A percentile compares a stretch with the other conserved stretches of the same genome.
phyloP scores from a whole-genome alignment of 2,113 vertebrate species.

The Callaeas wilsoni region DNA sequence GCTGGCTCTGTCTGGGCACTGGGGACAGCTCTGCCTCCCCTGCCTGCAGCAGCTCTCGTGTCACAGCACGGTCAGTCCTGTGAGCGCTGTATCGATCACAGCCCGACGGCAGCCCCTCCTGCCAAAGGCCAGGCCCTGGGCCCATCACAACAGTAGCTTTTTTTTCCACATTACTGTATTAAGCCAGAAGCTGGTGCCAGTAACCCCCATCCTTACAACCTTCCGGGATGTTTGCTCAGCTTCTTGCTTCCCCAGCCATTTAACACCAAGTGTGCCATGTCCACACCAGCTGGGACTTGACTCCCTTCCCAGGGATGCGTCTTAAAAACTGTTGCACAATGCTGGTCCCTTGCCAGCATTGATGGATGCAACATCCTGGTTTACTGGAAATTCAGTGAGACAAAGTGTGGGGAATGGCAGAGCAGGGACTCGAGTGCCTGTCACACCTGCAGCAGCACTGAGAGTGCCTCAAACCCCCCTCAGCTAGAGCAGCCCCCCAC shows the following conservation, averaged over 20 bases:
- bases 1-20: not conserved
- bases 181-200: not conserved
- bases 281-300: not conserved
- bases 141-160: fast-evolving
- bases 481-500: not conserved
- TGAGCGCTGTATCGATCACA: fast-evolving
- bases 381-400: not conserved
- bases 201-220: not conserved
- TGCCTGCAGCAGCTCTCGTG: not conserved
- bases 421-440: not conserved
- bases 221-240: not conserved
- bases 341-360: not conserved
- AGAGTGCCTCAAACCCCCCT: not conserved
- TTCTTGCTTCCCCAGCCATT: not conserved
- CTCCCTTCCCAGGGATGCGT: not conserved
- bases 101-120: not conserved
- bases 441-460: not conserved
- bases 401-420: fast-evolving
- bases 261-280: not conserved
- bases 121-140: not conserved
- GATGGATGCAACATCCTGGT: not conserved
- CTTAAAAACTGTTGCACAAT: not conserved
- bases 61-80: fast-evolving
- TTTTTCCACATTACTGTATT: not conserved
- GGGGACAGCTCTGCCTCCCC: not conserved